Conservation (phyloP, 2,888 invertebrate genomes). For the Callimorpha dominula region DNA sequence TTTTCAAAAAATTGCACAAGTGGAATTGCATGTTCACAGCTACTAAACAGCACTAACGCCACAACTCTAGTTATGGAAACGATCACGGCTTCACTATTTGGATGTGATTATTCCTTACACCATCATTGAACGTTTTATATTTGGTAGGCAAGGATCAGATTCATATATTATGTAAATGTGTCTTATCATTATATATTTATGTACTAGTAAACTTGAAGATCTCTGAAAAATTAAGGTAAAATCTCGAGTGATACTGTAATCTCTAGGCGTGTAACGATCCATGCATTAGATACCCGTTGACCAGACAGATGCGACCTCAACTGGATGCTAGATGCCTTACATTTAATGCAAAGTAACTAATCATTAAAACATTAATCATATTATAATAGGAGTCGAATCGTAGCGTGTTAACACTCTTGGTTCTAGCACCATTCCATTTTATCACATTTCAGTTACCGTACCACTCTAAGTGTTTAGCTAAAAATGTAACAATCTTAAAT, state of each 20-base stretch:
- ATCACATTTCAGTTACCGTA: slow-evolving; percentile 88
- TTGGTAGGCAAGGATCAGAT: slow-evolving; percentile 79
- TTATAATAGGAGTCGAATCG: slow-evolving; percentile 86
- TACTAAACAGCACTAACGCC: slow-evolving; percentile 79
- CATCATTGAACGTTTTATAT: slow-evolving; percentile 69
- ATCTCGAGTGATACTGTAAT: slow-evolving; percentile 87
- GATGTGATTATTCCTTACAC: slow-evolving; percentile 67
- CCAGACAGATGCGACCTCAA: slow-evolving; percentile 79
- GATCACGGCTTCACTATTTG: slow-evolving; percentile 71
- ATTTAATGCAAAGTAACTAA: slow-evolving; percentile 83
- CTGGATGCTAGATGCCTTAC: slow-evolving; percentile 85
- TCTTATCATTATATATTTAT: slow-evolving; percentile 78
- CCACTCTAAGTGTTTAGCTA: slow-evolving; percentile 88
- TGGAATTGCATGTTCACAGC: slow-evolving; percentile 86
- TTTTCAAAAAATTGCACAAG: slow-evolving; percentile 86
- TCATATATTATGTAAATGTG: slow-evolving; percentile 72
- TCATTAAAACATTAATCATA: slow-evolving; percentile 82
- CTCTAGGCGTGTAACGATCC: slow-evolving; percentile 73
- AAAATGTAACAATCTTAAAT: slow-evolving; percentile 87
- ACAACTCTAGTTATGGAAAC: slow-evolving; percentile 71
- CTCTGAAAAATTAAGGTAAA: slow-evolving; percentile 79
- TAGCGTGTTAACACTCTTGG: slow-evolving; percentile 87
- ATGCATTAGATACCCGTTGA: slow-evolving; percentile 69
- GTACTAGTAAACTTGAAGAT: slow-evolving; percentile 82
- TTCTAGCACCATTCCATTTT: slow-evolving; percentile 88